A percentile compares a stretch with the other conserved stretches of the same genome.
Evolutionary conservation across 2,113 vertebrate species (phyloP).

Genomic region (Raja brachyura): DNA sequence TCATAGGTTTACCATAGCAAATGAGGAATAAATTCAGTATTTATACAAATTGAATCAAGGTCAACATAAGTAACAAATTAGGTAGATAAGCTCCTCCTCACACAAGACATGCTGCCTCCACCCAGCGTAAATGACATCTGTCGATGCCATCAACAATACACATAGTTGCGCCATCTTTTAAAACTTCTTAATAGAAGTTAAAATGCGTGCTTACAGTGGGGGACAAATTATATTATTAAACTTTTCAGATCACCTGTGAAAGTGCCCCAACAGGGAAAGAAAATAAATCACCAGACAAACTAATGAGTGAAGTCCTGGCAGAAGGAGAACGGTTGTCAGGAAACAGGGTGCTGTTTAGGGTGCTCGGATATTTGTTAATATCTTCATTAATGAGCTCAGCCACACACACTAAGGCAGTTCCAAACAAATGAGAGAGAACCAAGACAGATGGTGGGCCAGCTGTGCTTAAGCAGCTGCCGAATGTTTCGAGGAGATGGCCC

Average conservation of each 20-base stretch:
- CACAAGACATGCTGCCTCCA: no score
- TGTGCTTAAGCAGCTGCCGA: slow-evolving; percentile 10
- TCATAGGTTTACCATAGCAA: not conserved
- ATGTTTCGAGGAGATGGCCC: not conserved
- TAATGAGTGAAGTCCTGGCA: not conserved
- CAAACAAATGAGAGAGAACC: not conserved
- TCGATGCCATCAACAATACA: no score
- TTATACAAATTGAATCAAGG: not conserved
- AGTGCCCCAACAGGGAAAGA: not conserved
- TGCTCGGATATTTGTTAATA: not conserved
- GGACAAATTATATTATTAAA: not conserved
- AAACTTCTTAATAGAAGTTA: not conserved
- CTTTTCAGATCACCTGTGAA: not conserved
- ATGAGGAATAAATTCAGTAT: not conserved
- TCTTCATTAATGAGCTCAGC: slow-evolving; percentile 14
- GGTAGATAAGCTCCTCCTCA: not conserved
- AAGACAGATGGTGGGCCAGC: slow-evolving; percentile 16
- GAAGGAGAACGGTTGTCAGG: not conserved
- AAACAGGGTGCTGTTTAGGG: not conserved
- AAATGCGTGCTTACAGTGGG: not conserved
- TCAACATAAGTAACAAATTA: not conserved
- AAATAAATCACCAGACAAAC: not conserved
- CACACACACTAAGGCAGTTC: not conserved
- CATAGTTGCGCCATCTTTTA: not conserved
- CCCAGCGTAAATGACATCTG: no score